A percentile compares a stretch with the other conserved stretches of the same genome.
These are phyloP conservation scores for Thunnus thynnus DNA, from an alignment of 2,113 vertebrate genomes.

Conservation along the genomic window DNA sequence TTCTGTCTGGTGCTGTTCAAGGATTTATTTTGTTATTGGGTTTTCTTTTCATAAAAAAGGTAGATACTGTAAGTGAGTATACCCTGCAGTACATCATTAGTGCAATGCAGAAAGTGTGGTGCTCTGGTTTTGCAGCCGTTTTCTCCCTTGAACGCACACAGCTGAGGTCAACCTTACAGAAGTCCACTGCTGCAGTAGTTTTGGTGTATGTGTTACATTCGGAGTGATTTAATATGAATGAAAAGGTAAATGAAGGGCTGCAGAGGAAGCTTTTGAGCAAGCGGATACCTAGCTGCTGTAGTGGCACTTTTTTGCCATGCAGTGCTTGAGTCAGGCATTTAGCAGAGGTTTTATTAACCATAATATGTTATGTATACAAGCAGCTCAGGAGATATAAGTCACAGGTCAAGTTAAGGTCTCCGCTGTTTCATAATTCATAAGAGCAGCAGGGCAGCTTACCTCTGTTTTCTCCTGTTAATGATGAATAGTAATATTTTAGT, in stretches of 20 bases:
- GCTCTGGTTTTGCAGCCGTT: neutral
- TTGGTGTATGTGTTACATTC: constrained; percentile 23
- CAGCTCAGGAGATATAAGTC: constrained; percentile 50
- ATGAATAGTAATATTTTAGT: constrained; percentile 34
- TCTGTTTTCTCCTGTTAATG: constrained; percentile 28
- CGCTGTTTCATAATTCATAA: constrained; percentile 50
- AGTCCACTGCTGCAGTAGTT: constrained; percentile 13
- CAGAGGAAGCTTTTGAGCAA: constrained; percentile 56
- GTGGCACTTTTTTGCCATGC: constrained; percentile 39
- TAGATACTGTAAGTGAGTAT: neutral
- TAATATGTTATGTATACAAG: constrained; percentile 58
- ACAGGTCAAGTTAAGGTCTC: constrained; percentile 50
- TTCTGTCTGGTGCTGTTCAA: no score
- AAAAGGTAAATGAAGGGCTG: constrained; percentile 61
- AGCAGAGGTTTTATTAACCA: constrained; percentile 50
- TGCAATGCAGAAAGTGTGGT: neutral
- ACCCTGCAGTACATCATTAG: neutral
- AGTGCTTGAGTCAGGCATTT: constrained; percentile 59
- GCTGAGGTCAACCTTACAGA: constrained; percentile 15
- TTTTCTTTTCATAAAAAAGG: neutral
- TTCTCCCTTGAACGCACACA: constrained; percentile 23
- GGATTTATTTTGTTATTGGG: no score
- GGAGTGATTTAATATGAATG: constrained; percentile 58
- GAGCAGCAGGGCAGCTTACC: constrained; percentile 8
- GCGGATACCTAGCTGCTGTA: constrained; percentile 44